These are phyloP conservation scores for Lydus trimaculatus DNA, from an alignment of 2,888 invertebrate genomes.

Conservation along the genomic window DNA sequence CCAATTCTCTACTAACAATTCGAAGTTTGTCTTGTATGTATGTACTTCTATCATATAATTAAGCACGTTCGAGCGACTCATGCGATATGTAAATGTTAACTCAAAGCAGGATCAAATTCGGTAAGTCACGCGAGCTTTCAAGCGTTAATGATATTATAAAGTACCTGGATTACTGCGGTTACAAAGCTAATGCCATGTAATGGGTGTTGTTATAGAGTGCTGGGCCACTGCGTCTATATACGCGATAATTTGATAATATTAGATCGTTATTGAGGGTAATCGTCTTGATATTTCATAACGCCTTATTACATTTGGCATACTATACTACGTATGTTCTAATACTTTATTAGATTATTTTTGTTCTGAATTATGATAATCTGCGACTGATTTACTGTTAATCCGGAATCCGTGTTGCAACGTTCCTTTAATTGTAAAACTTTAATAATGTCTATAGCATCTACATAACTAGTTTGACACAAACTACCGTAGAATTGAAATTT, in stretches of 20 bases:
- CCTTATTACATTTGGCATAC: constrained; percentile 43
- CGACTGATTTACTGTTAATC: not conserved
- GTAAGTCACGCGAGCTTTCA: constrained; percentile 56
- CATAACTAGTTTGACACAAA: constrained; percentile 37
- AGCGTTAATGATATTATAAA: constrained; percentile 57
- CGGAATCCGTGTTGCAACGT: not conserved
- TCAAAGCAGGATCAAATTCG: constrained; percentile 53
- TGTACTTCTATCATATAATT: constrained; percentile 37
- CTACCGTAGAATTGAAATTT: constrained; percentile 35
- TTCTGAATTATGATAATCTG: not conserved
- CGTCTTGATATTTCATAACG: constrained; percentile 47
- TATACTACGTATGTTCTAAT: constrained; percentile 31
- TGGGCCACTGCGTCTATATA: constrained; percentile 48
- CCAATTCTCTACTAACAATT: not conserved
- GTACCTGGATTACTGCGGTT: constrained; percentile 57
- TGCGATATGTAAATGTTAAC: constrained; percentile 57
- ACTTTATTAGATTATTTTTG: constrained; percentile 36
- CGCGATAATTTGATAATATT: constrained; percentile 54
- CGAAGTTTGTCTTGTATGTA: not conserved
- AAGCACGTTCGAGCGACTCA: constrained; percentile 53
- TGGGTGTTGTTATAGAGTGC: constrained; percentile 54
- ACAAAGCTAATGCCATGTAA: constrained; percentile 57
- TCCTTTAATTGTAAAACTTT: not conserved
- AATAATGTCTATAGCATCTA: constrained; percentile 31
- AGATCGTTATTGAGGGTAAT: constrained; percentile 50